Evolutionary conservation across 2,888 invertebrate genomes (phyloP).

Genomic region (Lycophotia porphyrea): DNA sequence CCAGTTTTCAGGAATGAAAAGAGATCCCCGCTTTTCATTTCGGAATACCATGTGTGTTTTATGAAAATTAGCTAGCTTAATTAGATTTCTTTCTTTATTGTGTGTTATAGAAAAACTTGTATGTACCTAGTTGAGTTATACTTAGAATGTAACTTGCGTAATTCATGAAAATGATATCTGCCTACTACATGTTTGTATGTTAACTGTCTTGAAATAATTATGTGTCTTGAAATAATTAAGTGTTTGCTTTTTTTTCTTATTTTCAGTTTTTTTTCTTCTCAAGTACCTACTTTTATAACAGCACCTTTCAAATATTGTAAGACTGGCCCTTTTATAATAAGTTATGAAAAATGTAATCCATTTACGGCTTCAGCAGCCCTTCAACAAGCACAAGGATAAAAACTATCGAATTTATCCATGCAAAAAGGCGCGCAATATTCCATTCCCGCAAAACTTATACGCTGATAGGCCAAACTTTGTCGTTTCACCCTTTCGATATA

Average conservation of each 20-base stretch:
- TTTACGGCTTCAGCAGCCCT: conserved; percentile 8
- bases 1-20: conserved; percentile 18
- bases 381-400: conserved; percentile 28
- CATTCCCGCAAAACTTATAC: conserved; percentile 44
- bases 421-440: conserved; percentile 33
- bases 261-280: neutral
- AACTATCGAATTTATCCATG: conserved; percentile 39
- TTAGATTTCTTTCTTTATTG: neutral
- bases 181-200: neutral
- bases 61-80: neutral
- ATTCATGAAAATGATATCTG: neutral
- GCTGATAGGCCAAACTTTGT: conserved; percentile 54
- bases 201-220: neutral
- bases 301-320: neutral
- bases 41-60: neutral
- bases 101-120: neutral
- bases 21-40: neutral
- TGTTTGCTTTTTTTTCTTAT: neutral
- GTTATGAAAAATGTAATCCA: conserved; percentile 11
- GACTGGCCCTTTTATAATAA: neutral
- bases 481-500: conserved; percentile 68
- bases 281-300: neutral
- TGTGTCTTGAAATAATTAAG: neutral
- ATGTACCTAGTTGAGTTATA: neutral
- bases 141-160: neutral